A percentile compares a stretch with the other conserved stretches of the same genome.
Evolutionary conservation across 2,113 vertebrate species (phyloP).

Genomic region (Semicossyphus pulcher): DNA sequence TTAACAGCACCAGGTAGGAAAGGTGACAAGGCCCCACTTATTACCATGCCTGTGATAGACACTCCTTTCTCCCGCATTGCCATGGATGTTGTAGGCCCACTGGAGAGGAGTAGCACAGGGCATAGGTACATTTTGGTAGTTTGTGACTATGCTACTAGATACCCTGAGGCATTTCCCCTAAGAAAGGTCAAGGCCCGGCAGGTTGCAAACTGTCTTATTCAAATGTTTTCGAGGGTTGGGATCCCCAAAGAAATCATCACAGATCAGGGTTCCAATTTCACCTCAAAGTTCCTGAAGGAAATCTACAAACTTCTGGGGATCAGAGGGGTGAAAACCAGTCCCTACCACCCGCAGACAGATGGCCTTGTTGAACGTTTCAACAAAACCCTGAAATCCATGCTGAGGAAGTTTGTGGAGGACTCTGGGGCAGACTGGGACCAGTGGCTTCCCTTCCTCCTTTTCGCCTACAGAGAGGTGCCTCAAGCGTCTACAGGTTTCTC

Average conservation of each 20-base stretch:
- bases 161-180: neutral
- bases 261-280: neutral
- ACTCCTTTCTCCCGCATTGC: neutral
- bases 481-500: no score
- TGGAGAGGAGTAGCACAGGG: neutral
- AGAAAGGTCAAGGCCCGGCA: neutral
- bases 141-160: neutral
- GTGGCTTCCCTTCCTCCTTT: neutral
- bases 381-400: no score
- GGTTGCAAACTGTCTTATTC: no score
- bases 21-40: neutral
- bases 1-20: neutral
- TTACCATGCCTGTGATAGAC: no score
- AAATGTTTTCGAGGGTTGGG: neutral
- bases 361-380: no score
- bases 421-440: neutral
- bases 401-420: neutral
- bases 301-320: neutral
- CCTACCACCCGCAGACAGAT: no score
- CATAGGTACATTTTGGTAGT: neutral
- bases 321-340: neutral
- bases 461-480: no score
- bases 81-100: slow-evolving; percentile 1
- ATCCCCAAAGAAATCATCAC: neutral
- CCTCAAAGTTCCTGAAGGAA: neutral